Conservation (phyloP, 2,797 vertebrate genomes). For the Furcifer pardalis region DNA sequence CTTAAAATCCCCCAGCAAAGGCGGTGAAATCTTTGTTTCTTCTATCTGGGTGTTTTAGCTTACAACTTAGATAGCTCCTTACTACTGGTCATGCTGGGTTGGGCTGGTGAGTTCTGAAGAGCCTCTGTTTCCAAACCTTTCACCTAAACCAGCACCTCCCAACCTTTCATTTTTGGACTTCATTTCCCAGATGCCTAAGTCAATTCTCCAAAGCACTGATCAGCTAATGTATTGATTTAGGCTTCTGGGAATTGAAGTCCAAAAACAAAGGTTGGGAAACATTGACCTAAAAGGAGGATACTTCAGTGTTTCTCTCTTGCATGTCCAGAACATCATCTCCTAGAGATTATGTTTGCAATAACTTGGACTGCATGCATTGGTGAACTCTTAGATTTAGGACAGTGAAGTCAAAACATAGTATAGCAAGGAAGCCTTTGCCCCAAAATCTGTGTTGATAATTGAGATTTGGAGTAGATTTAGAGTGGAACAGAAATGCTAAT, state of each 20-base stretch:
- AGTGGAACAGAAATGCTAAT: slow-evolving; percentile 68
- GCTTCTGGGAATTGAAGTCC: too few species aligned
- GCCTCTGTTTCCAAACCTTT: too few species aligned
- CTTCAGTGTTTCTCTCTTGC: slow-evolving; percentile 28
- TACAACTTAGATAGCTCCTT: background rate
- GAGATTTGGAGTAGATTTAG: slow-evolving; percentile 60
- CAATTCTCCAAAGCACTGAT: too few species aligned
- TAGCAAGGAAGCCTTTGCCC: slow-evolving; percentile 22
- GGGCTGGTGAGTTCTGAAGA: background rate
- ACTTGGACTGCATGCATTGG: background rate
- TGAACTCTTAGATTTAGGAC: background rate
- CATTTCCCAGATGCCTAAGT: too few species aligned
- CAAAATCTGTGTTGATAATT: slow-evolving; percentile 54
- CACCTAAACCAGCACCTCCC: too few species aligned
- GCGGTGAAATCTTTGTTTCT: background rate
- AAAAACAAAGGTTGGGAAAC: too few species aligned
- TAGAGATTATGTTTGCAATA: slow-evolving; percentile 31
- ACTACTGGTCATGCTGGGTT: background rate
- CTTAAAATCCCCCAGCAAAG: background rate
- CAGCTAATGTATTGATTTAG: too few species aligned
- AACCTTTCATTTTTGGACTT: too few species aligned
- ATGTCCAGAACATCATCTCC: background rate
- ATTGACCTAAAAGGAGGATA: slow-evolving; percentile 11
- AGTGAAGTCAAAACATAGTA: background rate
- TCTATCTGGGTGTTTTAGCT: background rate